Evolutionary conservation across 2,797 vertebrate species (phyloP).

Genomic region (Coccyzus lansbergi): DNA sequence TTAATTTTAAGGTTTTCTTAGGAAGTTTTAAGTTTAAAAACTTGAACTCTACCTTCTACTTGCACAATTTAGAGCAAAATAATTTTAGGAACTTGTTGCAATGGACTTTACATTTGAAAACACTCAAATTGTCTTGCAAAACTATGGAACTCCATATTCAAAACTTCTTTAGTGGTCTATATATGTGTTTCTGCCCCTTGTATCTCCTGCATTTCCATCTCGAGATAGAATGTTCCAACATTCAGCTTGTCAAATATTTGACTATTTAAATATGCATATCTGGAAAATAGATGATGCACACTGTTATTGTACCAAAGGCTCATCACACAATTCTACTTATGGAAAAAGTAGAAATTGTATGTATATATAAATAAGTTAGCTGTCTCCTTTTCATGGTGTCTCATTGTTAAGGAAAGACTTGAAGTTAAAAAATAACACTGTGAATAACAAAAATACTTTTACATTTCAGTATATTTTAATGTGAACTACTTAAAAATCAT

Average conservation of each 20-base stretch:
- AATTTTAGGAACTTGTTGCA: background rate
- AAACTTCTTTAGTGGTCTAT: background rate
- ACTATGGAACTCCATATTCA: background rate
- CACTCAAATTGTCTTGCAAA: background rate
- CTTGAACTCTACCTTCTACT: background rate
- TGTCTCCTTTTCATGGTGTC: background rate
- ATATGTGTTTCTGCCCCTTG: rapidly evolving
- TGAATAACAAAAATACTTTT: background rate
- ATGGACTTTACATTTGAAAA: background rate
- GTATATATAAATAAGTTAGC: background rate
- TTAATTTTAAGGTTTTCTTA: background rate
- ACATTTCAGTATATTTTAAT: background rate
- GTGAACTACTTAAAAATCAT: background rate
- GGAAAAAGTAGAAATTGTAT: background rate
- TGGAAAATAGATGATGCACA: background rate
- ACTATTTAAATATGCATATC: background rate
- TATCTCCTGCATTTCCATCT: background rate
- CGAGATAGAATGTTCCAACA: background rate
- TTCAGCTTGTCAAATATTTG: background rate
- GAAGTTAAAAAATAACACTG: background rate
- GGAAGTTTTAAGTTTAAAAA: background rate
- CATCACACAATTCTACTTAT: rapidly evolving
- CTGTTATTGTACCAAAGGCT: background rate
- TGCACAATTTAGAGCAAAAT: background rate
- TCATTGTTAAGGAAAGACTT: background rate